Base-by-base conservation (phyloP, 2,888 invertebrate species). In the Cheilosia urbana region DNA sequence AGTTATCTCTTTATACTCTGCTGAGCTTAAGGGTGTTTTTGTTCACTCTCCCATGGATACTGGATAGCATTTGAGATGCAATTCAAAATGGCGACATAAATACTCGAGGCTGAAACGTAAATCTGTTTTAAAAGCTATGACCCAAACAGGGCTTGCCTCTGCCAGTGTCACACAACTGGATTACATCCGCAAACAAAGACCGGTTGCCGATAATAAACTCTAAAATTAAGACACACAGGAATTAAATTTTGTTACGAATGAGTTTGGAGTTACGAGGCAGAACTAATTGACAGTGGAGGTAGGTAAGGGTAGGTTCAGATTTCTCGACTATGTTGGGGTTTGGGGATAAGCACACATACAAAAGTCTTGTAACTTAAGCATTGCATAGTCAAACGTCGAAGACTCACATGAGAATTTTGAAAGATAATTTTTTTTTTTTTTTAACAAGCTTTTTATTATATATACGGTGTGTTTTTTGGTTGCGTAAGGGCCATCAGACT, bases 1-100 rank as follows among this genome's bases (percentile, higher is more conserved):
- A 68, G 68, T 76, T 76, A 68, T 68, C 66, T 66, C 60, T 60
- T 76, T 13, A 68, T 58, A 21, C 58, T 58, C 51, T 21, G 68
- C 13, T 68, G 45, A 51, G 30, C 42, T 21, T n/a, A 21, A 27
- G 42, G 15, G n/a, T 13, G 24, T 30, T 49, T 40, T 45, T 37
- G 58, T 37, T 47, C 45, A 3, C 17, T 55, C 13, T 27, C 34
- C n/a, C 21, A 6, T 9, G 60, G 11, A 19, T 42, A 24, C 21
- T 42, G 2, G n/a, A 1, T 60, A 34, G 24, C 34, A 58, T 34
- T 71, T 17, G 9, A 42, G 51, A 21, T 40, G 40, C 42, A 45
- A 15, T 55, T 27, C 15, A 27, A 19, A 34, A 55, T 42, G 40
- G 40, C 71, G 17, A 5, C 40, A 19, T 19, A 49, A 51, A 51